Evolutionary conservation across 1,140 invertebrate species (phyloP).

Genomic region (Nylanderia fulva): DNA sequence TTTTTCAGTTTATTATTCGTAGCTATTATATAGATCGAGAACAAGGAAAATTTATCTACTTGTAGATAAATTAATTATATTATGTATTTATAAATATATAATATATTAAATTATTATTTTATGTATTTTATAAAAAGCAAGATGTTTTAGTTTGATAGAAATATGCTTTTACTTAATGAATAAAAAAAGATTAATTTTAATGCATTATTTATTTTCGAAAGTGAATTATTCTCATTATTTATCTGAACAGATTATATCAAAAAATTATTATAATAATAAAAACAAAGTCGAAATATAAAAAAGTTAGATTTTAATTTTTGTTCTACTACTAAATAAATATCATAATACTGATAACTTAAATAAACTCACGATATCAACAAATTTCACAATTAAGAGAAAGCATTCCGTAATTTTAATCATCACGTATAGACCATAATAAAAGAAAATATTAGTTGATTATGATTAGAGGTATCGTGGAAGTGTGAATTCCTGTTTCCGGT

Average conservation of each 20-base stretch:
- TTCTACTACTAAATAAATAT: not conserved
- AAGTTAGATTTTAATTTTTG: not conserved
- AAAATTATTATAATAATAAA: not conserved
- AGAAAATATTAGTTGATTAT: conserved; percentile 34
- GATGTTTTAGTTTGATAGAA: not conserved
- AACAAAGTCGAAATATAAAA: not conserved
- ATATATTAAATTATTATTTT: too few relatives aligned
- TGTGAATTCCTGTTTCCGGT: conserved; percentile 30
- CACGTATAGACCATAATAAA: not conserved
- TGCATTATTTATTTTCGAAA: not conserved
- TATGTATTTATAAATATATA: too few relatives aligned
- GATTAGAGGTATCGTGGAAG: not conserved
- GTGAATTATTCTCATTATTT: not conserved
- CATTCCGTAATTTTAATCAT: not conserved
- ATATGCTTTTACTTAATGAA: not conserved
- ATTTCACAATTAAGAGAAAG: conserved; percentile 14
- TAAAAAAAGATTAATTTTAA: not conserved
- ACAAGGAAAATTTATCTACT: too few relatives aligned
- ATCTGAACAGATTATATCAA: not conserved
- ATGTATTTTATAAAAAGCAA: not conserved
- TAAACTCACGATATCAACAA: conserved; percentile 9
- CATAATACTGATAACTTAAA: not conserved
- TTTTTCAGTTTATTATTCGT: not conserved
- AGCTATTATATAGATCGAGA: not conserved
- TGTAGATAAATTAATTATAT: not conserved